A percentile compares a stretch with the other conserved stretches of the same genome.
Conservation (phyloP, 2,113 vertebrate species). For the Crotalus helleri region DNA sequence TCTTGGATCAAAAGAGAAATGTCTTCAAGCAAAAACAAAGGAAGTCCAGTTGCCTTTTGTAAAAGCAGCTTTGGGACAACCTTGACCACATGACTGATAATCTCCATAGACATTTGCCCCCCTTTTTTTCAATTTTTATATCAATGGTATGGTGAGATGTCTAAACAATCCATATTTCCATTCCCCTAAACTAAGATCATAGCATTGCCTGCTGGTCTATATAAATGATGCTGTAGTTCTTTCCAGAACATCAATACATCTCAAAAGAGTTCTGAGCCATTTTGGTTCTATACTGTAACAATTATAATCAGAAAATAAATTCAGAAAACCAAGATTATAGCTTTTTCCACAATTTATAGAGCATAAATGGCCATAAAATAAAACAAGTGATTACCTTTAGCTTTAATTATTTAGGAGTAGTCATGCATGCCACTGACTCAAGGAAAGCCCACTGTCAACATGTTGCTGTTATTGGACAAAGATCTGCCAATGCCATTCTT, state of each 20-base stretch:
- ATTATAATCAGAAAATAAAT: background rate
- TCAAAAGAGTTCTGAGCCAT: too few species aligned
- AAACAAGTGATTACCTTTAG: background rate
- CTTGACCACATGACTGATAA: background rate
- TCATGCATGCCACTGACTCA: background rate
- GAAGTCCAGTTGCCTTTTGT: background rate
- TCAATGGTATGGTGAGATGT: background rate
- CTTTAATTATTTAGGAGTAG: background rate
- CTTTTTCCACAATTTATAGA: background rate
- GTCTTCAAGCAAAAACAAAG: background rate
- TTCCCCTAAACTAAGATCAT: too few species aligned
- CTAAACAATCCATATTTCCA: too few species aligned
- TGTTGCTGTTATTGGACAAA: background rate
- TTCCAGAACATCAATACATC: too few species aligned
- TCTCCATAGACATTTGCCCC: background rate
- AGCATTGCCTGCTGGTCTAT: too few species aligned
- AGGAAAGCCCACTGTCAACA: background rate
- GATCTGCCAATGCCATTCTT: background rate
- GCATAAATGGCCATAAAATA: background rate
- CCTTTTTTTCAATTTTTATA: background rate
- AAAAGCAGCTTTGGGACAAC: background rate
- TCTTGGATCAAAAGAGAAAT: background rate
- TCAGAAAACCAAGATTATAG: background rate
- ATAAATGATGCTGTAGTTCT: too few species aligned
- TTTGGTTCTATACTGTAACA: background rate